Evolutionary conservation across 2,113 vertebrate genomes (phyloP).

Genomic region (Hemicordylus capensis): DNA sequence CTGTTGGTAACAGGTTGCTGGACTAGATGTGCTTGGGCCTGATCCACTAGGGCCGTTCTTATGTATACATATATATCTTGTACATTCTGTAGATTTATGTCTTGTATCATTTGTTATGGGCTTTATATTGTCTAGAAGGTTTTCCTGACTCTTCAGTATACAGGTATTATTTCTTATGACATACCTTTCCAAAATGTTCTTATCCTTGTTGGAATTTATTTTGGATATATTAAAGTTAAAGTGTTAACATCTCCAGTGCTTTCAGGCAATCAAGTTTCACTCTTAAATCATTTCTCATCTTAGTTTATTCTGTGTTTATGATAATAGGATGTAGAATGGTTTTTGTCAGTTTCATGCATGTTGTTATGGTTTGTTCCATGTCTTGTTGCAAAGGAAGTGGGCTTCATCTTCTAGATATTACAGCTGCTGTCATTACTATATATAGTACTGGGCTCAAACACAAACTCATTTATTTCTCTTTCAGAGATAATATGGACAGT

Average conservation of each 20-base stretch:
- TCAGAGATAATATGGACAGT: slow-evolving; percentile 42
- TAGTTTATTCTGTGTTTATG: neutral
- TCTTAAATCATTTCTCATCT: neutral
- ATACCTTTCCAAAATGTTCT: rapidly evolving
- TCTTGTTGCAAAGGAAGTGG: neutral
- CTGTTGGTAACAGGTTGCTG: too few relatives aligned
- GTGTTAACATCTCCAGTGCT: neutral
- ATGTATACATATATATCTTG: too few relatives aligned
- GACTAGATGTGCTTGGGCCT: too few relatives aligned
- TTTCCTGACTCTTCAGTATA: neutral
- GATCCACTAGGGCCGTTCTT: too few relatives aligned
- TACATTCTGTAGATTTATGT: too few relatives aligned
- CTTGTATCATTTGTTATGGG: neutral
- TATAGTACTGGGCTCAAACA: slow-evolving; percentile 32
- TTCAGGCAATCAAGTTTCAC: neutral
- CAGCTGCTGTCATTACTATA: neutral
- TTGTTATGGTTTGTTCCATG: neutral
- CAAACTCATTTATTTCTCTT: slow-evolving; percentile 38
- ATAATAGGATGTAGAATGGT: neutral
- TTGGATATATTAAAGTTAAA: neutral
- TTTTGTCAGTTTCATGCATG: neutral
- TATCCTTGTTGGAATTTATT: neutral
- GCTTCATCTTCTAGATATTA: slow-evolving; percentile 40
- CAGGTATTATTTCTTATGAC: neutral
- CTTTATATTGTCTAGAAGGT: neutral